These are phyloP conservation scores for Ypsolopha scabrella DNA, from an alignment of 2,888 invertebrate species.

Conservation along the genomic window DNA sequence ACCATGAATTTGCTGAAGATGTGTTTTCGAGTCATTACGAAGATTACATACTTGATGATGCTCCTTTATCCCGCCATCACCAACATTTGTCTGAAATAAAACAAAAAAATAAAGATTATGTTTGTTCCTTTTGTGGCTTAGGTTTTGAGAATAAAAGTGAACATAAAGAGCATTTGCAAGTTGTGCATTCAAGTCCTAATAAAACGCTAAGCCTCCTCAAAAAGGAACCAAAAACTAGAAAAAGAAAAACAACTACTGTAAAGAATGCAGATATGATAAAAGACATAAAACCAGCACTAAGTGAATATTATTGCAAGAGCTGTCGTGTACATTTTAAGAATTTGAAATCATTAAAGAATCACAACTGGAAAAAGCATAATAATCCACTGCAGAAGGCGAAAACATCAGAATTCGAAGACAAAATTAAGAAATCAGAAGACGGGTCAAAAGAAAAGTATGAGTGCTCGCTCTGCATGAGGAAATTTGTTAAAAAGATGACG, in stretches of 20 bases:
- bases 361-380: background rate
- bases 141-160: background rate
- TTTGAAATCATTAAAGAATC: background rate
- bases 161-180: background rate
- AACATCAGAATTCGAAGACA: background rate
- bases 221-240: conserved; percentile 13
- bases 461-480: conserved; percentile 46
- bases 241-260: conserved; percentile 9
- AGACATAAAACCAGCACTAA: background rate
- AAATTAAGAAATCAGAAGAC: conserved; percentile 8
- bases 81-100: background rate
- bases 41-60: background rate
- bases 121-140: background rate
- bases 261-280: conserved; percentile 3
- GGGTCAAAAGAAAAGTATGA: conserved; percentile 15
- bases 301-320: background rate
- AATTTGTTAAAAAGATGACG: conserved; percentile 39
- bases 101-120: background rate
- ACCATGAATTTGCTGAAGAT: background rate
- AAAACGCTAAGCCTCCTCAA: background rate
- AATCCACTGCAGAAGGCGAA: background rate
- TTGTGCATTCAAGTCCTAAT: background rate
- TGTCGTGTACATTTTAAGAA: background rate
- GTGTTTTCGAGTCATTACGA: background rate
- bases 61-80: background rate